phyloP scores from a whole-genome alignment of 2,888 invertebrate species.

The Sepioteuthis lessoniana region DNA sequence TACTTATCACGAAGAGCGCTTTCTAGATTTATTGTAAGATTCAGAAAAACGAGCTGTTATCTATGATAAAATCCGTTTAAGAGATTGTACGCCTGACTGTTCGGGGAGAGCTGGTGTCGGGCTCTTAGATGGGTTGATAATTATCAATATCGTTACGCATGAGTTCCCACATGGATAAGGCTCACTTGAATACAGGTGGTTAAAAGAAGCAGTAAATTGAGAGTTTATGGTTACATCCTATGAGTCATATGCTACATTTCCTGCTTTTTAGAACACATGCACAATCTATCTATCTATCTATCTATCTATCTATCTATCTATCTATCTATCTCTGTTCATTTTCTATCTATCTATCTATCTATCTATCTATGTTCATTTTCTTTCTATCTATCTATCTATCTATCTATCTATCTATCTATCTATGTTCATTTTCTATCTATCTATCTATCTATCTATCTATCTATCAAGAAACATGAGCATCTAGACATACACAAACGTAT shows the following conservation, averaged over 20 bases:
- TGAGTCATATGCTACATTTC: neutral
- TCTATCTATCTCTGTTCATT: neutral
- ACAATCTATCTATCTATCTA: constrained; percentile 40
- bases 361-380: too few relatives aligned
- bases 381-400: neutral
- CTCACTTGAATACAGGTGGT: neutral
- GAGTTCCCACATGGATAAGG: neutral
- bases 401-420: too few relatives aligned
- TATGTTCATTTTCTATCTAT: too few relatives aligned
- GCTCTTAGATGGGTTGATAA: neutral
- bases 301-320: neutral
- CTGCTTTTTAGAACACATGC: neutral
- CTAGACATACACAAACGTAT: too few relatives aligned
- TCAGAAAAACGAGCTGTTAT: neutral
- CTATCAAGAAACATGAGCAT: too few relatives aligned
- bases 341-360: too few relatives aligned
- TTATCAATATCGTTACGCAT: constrained; percentile 13
- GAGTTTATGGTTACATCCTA: neutral
- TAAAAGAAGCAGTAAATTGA: neutral
- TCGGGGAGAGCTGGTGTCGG: neutral
- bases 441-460: constrained; percentile 19
- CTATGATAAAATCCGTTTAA: neutral
- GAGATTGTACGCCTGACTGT: neutral
- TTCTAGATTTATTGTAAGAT: neutral
- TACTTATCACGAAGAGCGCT: too few relatives aligned